Evolutionary conservation across 1,140 invertebrate species (phyloP), one percentile per base, ranked within the genome.

Genomic region (Drosophila littoralis): DNA sequence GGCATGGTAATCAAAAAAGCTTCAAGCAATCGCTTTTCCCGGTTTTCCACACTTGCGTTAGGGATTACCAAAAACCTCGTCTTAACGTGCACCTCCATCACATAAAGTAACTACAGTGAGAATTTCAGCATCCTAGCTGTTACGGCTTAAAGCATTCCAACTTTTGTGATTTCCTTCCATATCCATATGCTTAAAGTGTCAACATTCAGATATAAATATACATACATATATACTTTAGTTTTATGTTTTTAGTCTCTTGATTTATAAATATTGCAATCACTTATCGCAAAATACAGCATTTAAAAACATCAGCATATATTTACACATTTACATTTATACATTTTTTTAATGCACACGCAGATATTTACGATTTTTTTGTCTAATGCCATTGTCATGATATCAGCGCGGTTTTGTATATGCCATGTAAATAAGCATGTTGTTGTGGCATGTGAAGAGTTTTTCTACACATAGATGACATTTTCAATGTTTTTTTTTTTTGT

Each of bases 321-420:
- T 69, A 28, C 52, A 57, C 12, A 48, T 48, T 22, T 7, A 42
- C 40, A 13, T 42, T 4, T 7, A 13, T 33, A 28, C 12, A 13
- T 40, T 63, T 59, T 45, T 58, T 32, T 28, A 28, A 50, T 17
- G 12, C 6, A 12, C 42, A 45, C 8, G 15, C 17, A 36, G 17
- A 48, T 22, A 28, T 36, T 33, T 58, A 4, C n/a, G 9, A 45
- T 17, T 28, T 38, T 72, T 72, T 59, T 32, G 33, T 17, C 69
- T 72, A 72, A 73, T 73, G 50, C 70, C 71, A 68, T 69, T 74
- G 57, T 59, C 71, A 69, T 59, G 42, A 66, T 67, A 60, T 46
- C 38, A 45, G 22, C 40, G 55, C 32, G 71, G 71, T 74, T 74
- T 74, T 74, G 65, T 69, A 42, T 48, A 22, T 68, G 65, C 59